A percentile compares a stretch with the other conserved stretches of the same genome.
These are phyloP conservation scores for Drosophila murphyi DNA, from an alignment of 1,140 invertebrate genomes.

Conservation along the genomic window DNA sequence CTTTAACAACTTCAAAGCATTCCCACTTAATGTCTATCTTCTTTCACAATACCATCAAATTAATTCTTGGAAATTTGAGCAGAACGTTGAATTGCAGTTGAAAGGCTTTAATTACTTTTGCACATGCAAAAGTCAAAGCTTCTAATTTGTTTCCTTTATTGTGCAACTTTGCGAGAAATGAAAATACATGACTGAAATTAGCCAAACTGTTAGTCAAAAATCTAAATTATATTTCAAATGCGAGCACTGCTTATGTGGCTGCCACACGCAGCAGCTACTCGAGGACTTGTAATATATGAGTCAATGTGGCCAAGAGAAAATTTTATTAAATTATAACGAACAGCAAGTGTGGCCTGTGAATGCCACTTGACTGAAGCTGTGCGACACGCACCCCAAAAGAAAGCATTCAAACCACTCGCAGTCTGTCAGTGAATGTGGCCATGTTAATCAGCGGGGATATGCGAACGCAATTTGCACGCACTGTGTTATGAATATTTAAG, in stretches of 20 bases:
- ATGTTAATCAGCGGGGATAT: conserved; percentile 64
- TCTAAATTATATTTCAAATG: conserved; percentile 66
- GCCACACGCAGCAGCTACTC: conserved; percentile 18
- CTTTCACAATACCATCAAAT: neutral
- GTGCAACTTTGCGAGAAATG: conserved; percentile 23
- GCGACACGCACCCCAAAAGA: neutral
- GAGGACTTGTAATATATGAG: conserved; percentile 28
- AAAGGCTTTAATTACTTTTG: conserved; percentile 66
- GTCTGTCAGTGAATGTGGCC: conserved; percentile 18
- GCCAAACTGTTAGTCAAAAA: conserved; percentile 55
- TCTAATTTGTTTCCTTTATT: conserved; percentile 23
- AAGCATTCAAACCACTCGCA: neutral
- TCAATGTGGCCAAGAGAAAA: conserved; percentile 66
- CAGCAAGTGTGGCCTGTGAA: conserved; percentile 44
- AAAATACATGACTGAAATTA: conserved; percentile 62
- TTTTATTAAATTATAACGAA: conserved; percentile 74
- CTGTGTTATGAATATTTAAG: conserved; percentile 72
- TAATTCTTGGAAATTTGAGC: conserved; percentile 25
- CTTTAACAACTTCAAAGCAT: no score
- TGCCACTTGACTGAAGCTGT: conserved; percentile 67
- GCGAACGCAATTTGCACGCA: conserved; percentile 62
- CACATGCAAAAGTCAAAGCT: conserved; percentile 54
- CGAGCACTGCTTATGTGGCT: conserved; percentile 23
- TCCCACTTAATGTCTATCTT: neutral
- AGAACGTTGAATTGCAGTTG: conserved; percentile 49